Base-by-base conservation (phyloP, 2,888 invertebrate species). In the Catocala sponsa region DNA sequence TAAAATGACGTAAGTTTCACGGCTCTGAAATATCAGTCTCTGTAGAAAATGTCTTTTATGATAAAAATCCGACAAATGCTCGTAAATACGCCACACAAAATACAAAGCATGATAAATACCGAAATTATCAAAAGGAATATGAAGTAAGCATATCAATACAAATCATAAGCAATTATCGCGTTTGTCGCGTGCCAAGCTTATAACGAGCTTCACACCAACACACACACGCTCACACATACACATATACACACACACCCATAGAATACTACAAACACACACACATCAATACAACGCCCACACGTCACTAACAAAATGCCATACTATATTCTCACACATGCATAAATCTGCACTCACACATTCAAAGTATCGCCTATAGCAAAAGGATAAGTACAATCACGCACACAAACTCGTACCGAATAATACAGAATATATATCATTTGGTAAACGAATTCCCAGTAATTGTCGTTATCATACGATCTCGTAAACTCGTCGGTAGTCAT, bases 391-490 rank as follows among this genome's bases (percentile, higher is more conserved):
- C 50, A 59, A 13, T 49, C 41, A n/a, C 7, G 10, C 42, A 52
- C 55, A 55, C 51, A 52, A 51, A 41, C 25, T 51, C 53, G 57
- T 32, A 57, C n/a, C 59, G 55, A 49, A 52, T 52, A 49, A 60
- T 51, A 63, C 56, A 64, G 64, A 72, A 75, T 63, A 70, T 38
- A 38, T 65, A 69, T 68, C 66, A 63, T 53, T 25, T 57, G 52
- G 65, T 74, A 76, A 76, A 76, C 76, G 68, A 68, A 76, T 76
- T 68, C 63, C 56, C 53, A 58, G 53, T 71, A 71, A 73, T 68
- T 70, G 63, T 54, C 64, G 61, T 63, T 77, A 77, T 78, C 77
- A 59, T 11, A 15, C 44, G 48, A 78, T 78, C 78, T 65, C 60
- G 56, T 59, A 62, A 64, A 66, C 56, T 52, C 47, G 41, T 0